Evolutionary conservation across 1,140 invertebrate species (phyloP), one percentile per base, ranked within the genome.

Genomic region (Megathymus violae): DNA sequence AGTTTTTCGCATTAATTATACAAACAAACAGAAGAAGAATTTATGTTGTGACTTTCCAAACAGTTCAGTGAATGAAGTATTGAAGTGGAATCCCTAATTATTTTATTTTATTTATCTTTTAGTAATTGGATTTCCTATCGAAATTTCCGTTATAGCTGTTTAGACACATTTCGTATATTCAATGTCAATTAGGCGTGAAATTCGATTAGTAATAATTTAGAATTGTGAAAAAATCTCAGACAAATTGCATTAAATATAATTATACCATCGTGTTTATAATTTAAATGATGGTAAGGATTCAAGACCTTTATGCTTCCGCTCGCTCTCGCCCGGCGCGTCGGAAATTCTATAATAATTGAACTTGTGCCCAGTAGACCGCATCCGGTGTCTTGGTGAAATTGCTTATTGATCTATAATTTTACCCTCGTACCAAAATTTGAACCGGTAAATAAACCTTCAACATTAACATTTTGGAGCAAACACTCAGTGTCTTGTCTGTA

Each of bases 341-440:
- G 76, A 86, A 88, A 88, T 86, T 83, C 76, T 84, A 88, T 85
- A 83, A 83, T 85, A 83, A 85, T 86, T 85, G 79, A 83, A 80
- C 78, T 77, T 73, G 76, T 82, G 82, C 71, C 68, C 82, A 73
- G 72, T 72, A 80, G 80, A 84, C 85, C 82, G 83, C 83, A 86
- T 88, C 85, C 85, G 82, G 80, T 80, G 79, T 85, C 83, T 84
- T 77, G 76, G 70, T 73, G 73, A 84, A 83, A 82, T 85, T 80
- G 75, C 74, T 79, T 84, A 86, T 86, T 82, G 80, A 86, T 85
- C 79, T 80, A 62, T 74, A 69, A 79, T 78, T 75, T 69, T 72
- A 67, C 68, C 62, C 46, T 54, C 40, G 13, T 34, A 43, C 16
- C 40, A 4, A 51, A 62, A 47, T 40, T 38, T 54, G 34, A 25